Conservation (phyloP, 2,113 vertebrate genomes). For the Cryptotis parvus region DNA sequence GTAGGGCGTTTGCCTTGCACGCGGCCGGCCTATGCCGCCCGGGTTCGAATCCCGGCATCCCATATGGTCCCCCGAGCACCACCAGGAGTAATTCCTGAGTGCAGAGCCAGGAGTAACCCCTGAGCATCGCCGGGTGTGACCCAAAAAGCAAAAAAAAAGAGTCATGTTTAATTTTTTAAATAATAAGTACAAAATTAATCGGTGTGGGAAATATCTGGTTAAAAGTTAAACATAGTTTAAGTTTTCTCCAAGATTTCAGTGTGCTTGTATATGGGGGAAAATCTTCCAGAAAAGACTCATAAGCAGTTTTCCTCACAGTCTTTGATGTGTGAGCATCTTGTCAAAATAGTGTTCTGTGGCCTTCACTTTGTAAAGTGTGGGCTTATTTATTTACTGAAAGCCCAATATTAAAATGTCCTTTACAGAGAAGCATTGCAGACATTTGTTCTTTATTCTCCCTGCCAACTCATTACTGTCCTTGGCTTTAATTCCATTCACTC, state of each 20-base stretch:
- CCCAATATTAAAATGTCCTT: constrained; percentile 1
- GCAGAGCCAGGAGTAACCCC: too few species aligned
- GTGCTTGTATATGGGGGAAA: not conserved
- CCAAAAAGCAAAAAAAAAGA: too few species aligned
- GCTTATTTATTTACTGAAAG: constrained; percentile 11
- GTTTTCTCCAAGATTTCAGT: not conserved
- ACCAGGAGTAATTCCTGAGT: too few species aligned
- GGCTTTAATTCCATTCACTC: not conserved
- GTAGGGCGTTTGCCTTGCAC: too few species aligned
- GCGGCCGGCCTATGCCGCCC: too few species aligned
- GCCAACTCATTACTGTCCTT: not conserved
- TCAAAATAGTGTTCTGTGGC: not conserved
- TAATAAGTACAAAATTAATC: not conserved
- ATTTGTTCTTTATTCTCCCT: not conserved
- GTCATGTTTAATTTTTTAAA: not conserved
- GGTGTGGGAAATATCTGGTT: not conserved
- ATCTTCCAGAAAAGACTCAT: not conserved
- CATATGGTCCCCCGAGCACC: too few species aligned
- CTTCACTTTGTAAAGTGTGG: not conserved
- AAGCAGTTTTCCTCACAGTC: not conserved
- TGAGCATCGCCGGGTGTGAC: too few species aligned
- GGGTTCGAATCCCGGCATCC: too few species aligned
- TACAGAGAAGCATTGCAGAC: not conserved
- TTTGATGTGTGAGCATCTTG: not conserved
- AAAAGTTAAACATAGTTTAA: not conserved